Evolutionary conservation across 2,113 vertebrate genomes (phyloP), one percentile per base, ranked within the genome.

Genomic region (Notothenia rossii): DNA sequence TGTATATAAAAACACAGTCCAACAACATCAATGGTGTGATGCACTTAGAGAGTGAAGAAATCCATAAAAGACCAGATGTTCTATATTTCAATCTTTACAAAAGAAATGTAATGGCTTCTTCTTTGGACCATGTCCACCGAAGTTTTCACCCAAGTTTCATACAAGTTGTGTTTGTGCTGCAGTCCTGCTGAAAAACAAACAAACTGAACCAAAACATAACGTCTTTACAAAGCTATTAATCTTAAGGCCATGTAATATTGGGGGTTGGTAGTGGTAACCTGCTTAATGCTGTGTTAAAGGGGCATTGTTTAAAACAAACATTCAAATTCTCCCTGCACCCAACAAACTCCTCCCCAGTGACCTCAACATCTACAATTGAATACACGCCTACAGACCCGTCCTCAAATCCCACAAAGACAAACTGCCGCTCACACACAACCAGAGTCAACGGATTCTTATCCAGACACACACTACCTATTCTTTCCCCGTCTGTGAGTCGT

Each of bases 301-400:
- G 83, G 75, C 88, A 89, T 6, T 64, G 73, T 15, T 67, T 84
- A 25, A 36, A 10, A 20, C 46, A 67, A 25, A 43, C 50, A 0
- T 69, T 68, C 54, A 29, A 6, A 18, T 56, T 55, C 46, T 85
- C 67, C 33, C 58, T 60, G 20, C 5, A 55, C n/a, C 77, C 65
- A 17, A 64, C 7, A 5, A 43, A 53, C 75, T 84, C 33, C 70
- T 80, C 56, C 11, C 20, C 14, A 45, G 59, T 7, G 3, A 3
- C 25, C 4, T 0, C 12, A 22, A 9, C 15, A 54, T 94, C 91
- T 62, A 36, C 75, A 63, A 95, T 70, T n/a, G 86, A 80, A 78
- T 94, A 96, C 36, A 94, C 85, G 15, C 93, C 95, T 5, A 96
- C 82, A 40, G 94, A 92, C 5, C 96, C 96, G 25, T 96, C 95